phyloP scores from a whole-genome alignment of 2,888 invertebrate genomes.

The Drosophila aldrichi region DNA sequence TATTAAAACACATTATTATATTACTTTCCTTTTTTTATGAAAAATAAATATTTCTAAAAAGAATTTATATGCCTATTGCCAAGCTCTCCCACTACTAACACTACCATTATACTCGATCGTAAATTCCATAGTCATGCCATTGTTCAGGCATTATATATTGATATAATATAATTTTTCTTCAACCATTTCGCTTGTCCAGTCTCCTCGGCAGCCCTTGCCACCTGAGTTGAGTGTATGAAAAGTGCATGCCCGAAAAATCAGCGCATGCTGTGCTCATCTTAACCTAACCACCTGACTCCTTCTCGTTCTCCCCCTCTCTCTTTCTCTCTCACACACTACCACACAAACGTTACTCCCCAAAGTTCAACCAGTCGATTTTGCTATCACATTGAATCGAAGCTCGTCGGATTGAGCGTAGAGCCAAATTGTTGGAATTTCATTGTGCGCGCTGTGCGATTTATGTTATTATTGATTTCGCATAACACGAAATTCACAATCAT shows the following conservation, averaged over 20 bases:
- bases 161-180: not conserved
- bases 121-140: too few species aligned
- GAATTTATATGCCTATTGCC: too few species aligned
- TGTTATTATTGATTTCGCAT: slow-evolving; percentile 76
- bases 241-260: slow-evolving; percentile 38
- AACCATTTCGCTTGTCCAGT: not conserved
- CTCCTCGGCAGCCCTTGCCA: not conserved
- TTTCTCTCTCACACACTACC: not conserved
- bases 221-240: slow-evolving; percentile 1
- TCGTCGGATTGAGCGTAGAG: slow-evolving; percentile 43
- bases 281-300: not conserved
- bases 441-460: slow-evolving; percentile 71
- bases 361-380: slow-evolving; percentile 21
- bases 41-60: too few species aligned
- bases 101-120: too few species aligned
- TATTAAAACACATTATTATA: too few species aligned
- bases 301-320: not conserved
- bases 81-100: too few species aligned
- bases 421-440: slow-evolving; percentile 61
- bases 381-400: slow-evolving; percentile 33
- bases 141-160: too few species aligned
- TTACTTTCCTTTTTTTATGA: too few species aligned
- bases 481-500: slow-evolving; percentile 65
- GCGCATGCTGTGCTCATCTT: slow-evolving; percentile 12
- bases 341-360: not conserved